Evolutionary conservation across 2,888 invertebrate genomes (phyloP).

Genomic region (Belgica antarctica): DNA sequence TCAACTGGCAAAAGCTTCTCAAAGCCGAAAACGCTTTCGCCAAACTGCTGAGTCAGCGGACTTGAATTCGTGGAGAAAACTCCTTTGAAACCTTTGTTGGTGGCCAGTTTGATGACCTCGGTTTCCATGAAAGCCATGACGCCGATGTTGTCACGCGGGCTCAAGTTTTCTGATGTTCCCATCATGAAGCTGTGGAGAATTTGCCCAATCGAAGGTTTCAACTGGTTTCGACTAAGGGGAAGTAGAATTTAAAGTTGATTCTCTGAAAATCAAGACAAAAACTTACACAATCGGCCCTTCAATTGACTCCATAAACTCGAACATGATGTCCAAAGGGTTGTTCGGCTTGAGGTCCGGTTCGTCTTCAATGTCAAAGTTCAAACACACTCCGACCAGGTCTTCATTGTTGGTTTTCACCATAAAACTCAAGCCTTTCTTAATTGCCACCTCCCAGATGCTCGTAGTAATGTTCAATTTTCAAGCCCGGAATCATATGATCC

Average conservation of each 20-base stretch:
- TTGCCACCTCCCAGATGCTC: not conserved
- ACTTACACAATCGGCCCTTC: constrained; percentile 2
- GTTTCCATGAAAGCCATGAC: not conserved
- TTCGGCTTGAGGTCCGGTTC: not conserved
- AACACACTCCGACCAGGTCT: not conserved
- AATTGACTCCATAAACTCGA: not conserved
- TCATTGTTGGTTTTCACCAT: not conserved
- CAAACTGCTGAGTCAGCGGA: not conserved
- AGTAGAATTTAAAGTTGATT: not conserved
- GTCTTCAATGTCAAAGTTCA: not conserved
- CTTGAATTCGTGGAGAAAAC: not conserved
- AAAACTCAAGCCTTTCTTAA: not conserved
- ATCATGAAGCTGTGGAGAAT: not conserved
- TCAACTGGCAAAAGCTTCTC: not conserved
- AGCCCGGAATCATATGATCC: not conserved
- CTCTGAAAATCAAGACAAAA: no score
- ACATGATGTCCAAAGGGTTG: not conserved
- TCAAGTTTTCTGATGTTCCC: not conserved
- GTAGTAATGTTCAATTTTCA: not conserved
- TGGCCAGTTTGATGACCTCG: not conserved
- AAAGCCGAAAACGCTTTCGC: not conserved
- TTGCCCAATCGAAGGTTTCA: no score
- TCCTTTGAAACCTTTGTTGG: not conserved
- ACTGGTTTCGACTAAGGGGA: not conserved
- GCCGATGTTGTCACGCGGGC: not conserved